phyloP scores from a whole-genome alignment of 1,140 invertebrate species.

The Drosophila serrata region DNA sequence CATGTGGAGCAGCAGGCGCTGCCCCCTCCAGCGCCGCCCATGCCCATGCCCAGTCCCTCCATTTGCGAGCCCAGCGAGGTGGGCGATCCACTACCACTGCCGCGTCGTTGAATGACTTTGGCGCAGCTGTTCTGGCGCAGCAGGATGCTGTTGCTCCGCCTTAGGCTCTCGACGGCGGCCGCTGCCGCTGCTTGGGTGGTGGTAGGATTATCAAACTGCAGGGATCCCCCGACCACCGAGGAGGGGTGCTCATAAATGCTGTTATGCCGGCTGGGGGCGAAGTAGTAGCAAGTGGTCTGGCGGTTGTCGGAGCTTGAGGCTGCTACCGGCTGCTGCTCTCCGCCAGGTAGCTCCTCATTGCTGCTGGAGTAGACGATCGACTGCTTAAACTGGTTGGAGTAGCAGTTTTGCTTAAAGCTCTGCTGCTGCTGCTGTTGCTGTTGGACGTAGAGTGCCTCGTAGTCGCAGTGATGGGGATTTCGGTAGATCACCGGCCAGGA shows the following conservation, averaged over 20 bases:
- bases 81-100: conserved; percentile 69
- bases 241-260: conserved; percentile 85
- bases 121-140: conserved; percentile 81
- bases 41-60: conserved; percentile 76
- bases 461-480: conserved; percentile 83
- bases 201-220: conserved; percentile 76
- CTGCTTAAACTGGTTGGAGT: conserved; percentile 83
- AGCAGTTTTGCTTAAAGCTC: conserved; percentile 80
- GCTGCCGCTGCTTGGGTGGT: conserved; percentile 75
- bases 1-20: conserved; percentile 75
- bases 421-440: conserved; percentile 57
- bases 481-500: conserved; percentile 85
- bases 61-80: conserved; percentile 77
- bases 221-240: conserved; percentile 77
- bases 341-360: conserved; percentile 74
- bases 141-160: conserved; percentile 79
- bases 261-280: conserved; percentile 78
- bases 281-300: conserved; percentile 81
- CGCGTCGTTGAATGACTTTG: conserved; percentile 74
- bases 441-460: conserved; percentile 83
- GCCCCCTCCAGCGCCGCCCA: conserved; percentile 54
- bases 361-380: conserved; percentile 82
- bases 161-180: conserved; percentile 77
- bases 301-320: conserved; percentile 48
- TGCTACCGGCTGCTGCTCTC: conserved; percentile 30